Percentiles rank a stretch among this genome's conserved stretches.
phyloP scores from a whole-genome alignment of 2,113 vertebrate genomes.

The Onychorhynchus coronatus region DNA sequence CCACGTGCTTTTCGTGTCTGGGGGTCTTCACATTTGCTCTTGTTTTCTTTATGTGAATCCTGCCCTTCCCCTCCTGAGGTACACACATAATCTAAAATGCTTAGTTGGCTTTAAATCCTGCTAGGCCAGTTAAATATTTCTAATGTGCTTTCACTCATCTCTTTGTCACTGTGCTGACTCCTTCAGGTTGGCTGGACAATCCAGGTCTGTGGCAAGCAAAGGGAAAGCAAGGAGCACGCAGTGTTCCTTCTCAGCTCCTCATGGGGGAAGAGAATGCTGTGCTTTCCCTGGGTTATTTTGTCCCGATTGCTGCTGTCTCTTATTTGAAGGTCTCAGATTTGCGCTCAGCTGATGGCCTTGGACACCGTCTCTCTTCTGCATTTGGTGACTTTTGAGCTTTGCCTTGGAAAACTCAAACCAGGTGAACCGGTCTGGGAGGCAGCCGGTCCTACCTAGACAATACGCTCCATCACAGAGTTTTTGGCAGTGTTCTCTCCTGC shows the following conservation, averaged over 20 bases:
- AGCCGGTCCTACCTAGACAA: neutral
- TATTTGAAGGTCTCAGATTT: rapidly evolving
- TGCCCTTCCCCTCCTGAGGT: neutral
- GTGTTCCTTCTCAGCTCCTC: neutral
- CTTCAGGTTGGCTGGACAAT: neutral
- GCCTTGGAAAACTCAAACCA: neutral
- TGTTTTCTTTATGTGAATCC: neutral
- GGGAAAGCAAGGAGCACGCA: neutral
- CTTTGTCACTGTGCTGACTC: neutral
- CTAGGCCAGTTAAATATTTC: neutral
- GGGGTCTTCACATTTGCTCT: neutral
- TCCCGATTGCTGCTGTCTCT: rapidly evolving
- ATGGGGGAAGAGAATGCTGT: neutral
- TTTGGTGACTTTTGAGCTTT: neutral
- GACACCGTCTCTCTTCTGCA: neutral
- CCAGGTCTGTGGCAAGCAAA: neutral
- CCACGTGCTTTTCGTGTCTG: neutral
- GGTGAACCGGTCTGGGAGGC: constrained; percentile 60
- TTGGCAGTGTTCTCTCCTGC: neutral
- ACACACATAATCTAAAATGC: neutral
- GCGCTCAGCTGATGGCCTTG: neutral
- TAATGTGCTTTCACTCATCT: neutral
- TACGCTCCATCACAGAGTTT: neutral
- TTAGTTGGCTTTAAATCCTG: constrained; percentile 30
- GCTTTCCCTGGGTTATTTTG: neutral